These are phyloP conservation scores for Meiosimyza platycephala DNA, from an alignment of 2,888 invertebrate genomes.

Conservation along the genomic window DNA sequence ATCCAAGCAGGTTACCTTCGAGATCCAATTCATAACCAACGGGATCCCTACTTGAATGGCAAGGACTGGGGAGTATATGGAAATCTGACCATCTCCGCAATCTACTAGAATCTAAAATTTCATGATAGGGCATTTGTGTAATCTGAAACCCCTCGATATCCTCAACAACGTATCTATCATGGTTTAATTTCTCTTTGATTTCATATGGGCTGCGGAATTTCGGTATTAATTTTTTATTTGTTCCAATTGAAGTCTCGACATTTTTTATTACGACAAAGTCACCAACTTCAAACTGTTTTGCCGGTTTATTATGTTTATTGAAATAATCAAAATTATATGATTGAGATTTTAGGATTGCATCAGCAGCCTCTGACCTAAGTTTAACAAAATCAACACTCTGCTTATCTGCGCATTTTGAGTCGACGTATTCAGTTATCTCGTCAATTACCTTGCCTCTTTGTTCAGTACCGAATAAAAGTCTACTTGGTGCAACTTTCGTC, in stretches of 20 bases:
- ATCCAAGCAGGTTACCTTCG: too few species aligned
- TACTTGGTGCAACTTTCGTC: constrained; percentile 31
- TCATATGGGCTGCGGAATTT: constrained; percentile 35
- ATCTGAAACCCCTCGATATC: too few species aligned
- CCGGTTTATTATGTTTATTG: constrained; percentile 33
- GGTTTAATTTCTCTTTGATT: neutral
- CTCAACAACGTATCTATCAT: too few species aligned
- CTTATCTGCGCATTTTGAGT: constrained; percentile 11
- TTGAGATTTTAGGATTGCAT: constrained; percentile 31
- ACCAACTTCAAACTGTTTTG: neutral
- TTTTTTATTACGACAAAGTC: too few species aligned
- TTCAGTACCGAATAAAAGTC: constrained; percentile 37
- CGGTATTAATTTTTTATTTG: constrained; percentile 22
- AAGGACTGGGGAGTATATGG: too few species aligned
- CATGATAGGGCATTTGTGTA: too few species aligned
- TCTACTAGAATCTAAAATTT: too few species aligned
- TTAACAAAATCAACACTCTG: constrained; percentile 1
- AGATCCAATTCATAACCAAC: too few species aligned
- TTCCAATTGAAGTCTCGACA: too few species aligned
- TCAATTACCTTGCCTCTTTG: constrained; percentile 32
- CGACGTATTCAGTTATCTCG: constrained; percentile 28
- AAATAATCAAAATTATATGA: constrained; percentile 33
- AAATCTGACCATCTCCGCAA: too few species aligned
- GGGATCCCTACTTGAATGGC: too few species aligned
- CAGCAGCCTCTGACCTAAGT: constrained; percentile 26